Base-by-base conservation (phyloP, 2,888 invertebrate species). In the Junonia oenone region DNA sequence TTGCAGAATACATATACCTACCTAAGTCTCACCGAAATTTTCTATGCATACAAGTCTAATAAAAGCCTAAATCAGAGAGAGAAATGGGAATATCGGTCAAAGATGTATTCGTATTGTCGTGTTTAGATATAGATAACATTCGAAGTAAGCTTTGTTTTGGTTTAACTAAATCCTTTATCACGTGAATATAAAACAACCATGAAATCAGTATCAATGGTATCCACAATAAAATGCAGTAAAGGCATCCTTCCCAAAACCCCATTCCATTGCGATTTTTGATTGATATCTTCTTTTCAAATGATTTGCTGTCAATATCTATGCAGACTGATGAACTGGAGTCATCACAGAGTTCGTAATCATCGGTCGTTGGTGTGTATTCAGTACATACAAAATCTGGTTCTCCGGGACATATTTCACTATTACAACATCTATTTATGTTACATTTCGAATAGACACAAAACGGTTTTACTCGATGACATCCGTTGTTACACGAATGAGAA, bases 21-120 rank as follows among this genome's bases (percentile, higher is more conserved):
- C n/a, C n/a, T n/a, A n/a, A n/a, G 19, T 33, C 22, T 15, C 31
- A 33, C 33, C 38, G 5, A 19, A 19, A 11, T 17, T 19, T 40
- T 6, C 17, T 11, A 19, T 37, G 17, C 8, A 38, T 4, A 38
- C 17, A 8, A 6, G 11, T 11, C 26, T 22, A 65, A 76, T 62
- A 83, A 69, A 83, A 84, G 17, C 85, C 84, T 57, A 85, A 75
- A 66, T 83, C 85, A 9, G 81, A 69, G 2, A 78, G 64, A 58
- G 68, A 72, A 1, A 78, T 56, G 49, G 62, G 50, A 46, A 66
- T 64, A 13, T 61, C 29, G 5, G 75, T 22, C 4, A 13, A 22
- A 22, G 13, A n/a, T 17, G 5, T 26, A 9, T 37, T 26, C 9
- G 37, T 0, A 1, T 17, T 33, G 17, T 19, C 9, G n/a, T 4